Evolutionary conservation across 2,113 vertebrate species (phyloP).

Genomic region (Callopanchax toddi): DNA sequence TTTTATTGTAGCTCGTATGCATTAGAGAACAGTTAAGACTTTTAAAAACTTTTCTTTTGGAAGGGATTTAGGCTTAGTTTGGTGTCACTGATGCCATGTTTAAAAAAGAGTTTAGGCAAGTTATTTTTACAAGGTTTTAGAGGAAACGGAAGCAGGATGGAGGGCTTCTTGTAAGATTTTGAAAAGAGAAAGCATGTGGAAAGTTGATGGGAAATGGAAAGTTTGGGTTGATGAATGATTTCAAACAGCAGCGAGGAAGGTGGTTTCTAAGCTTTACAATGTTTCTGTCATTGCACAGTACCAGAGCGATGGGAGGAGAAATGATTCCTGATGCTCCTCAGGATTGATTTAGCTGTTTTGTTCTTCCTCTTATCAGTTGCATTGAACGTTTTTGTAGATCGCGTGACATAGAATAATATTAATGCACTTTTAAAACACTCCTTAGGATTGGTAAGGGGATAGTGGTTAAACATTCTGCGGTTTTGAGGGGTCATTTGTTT

Average conservation of each 20-base stretch:
- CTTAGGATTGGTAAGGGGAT: conserved; percentile 67
- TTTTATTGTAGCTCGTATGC: conserved; percentile 20
- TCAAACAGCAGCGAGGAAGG: conserved; percentile 3
- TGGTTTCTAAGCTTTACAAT: conserved; percentile 63
- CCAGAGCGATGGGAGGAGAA: conserved; percentile 37
- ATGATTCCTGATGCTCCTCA: conserved; percentile 1
- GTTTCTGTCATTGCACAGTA: conserved; percentile 37
- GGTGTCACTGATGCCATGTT: conserved; percentile 24
- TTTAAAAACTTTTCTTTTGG: conserved; percentile 12
- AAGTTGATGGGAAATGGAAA: conserved; percentile 30
- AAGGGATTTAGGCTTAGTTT: conserved; percentile 12
- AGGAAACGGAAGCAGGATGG: conserved; percentile 26
- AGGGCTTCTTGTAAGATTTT: conserved; percentile 6
- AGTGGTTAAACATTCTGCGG: conserved; percentile 41
- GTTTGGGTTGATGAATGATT: conserved; percentile 19
- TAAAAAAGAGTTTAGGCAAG: conserved; percentile 40
- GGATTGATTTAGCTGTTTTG: conserved; percentile 23
- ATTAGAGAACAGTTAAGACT: conserved; percentile 16
- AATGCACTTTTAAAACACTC: conserved; percentile 82
- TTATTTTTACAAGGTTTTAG: conserved; percentile 43
- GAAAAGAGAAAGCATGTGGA: conserved; percentile 32
- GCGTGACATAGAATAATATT: conserved; percentile 59
- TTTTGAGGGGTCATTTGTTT: conserved; percentile 76
- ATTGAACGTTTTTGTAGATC: conserved; percentile 39
- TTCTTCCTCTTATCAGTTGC: conserved; percentile 50